Conservation (phyloP, 2,113 vertebrate species). For the Chloropsis cyanopogon region DNA sequence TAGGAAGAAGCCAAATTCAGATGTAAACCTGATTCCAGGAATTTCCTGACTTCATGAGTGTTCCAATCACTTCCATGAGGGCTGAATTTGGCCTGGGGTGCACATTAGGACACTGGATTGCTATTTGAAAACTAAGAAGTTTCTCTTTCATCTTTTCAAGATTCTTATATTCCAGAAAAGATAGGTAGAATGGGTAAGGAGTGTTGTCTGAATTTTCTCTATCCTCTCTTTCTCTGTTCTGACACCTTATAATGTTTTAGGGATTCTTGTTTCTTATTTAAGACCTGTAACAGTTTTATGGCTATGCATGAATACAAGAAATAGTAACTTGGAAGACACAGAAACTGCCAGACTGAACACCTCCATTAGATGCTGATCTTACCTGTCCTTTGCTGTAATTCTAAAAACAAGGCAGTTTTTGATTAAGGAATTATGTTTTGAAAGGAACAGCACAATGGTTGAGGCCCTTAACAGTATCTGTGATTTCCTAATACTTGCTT, state of each 20-base stretch:
- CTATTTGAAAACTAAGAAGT: not conserved
- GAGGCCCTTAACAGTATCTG: not conserved
- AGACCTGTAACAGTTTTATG: not conserved
- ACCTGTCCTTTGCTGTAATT: not conserved
- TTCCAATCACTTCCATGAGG: not conserved
- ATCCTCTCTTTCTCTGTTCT: not conserved
- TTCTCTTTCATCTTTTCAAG: not conserved
- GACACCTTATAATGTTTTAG: not conserved
- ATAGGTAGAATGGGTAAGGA: not conserved
- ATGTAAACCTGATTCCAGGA: not conserved
- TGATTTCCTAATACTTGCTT: not conserved
- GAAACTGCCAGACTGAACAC: slow-evolving; percentile 6
- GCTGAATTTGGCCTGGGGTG: not conserved
- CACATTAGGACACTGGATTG: not conserved
- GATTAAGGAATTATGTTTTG: not conserved
- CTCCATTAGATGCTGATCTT: not conserved
- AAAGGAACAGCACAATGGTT: not conserved
- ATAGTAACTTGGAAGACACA: not conserved
- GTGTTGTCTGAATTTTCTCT: not conserved
- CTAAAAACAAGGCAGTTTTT: not conserved
- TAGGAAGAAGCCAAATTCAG: not conserved
- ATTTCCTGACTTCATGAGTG: not conserved
- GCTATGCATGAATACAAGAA: slow-evolving; percentile 1
- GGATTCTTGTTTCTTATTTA: not conserved
- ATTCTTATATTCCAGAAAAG: not conserved